A percentile compares a stretch with the other conserved stretches of the same genome.
Conservation (phyloP, 23 tunicate species). For the Trididemnum nubilum region DNA sequence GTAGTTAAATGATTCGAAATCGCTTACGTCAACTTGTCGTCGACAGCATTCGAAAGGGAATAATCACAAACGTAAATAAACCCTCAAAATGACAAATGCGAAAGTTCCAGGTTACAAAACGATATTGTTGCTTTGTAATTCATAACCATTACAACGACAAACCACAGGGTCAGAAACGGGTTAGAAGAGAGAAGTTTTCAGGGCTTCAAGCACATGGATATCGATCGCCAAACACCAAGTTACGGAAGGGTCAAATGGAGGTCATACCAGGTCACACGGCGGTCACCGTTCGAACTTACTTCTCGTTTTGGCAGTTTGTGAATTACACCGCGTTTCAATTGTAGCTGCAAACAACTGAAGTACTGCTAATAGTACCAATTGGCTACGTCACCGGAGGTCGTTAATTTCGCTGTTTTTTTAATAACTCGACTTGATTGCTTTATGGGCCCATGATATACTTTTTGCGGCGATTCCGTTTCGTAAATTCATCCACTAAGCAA, state of each 20-base stretch:
- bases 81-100: background rate
- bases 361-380: background rate
- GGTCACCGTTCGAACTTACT: background rate
- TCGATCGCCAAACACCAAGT: slow-evolving; percentile 6
- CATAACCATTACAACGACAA: slow-evolving; percentile 1
- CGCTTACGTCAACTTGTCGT: background rate
- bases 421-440: background rate
- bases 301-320: background rate
- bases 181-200: slow-evolving; percentile 5
- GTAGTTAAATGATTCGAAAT: background rate
- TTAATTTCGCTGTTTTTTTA: background rate
- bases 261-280: background rate
- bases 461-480: no score
- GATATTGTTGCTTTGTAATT: background rate
- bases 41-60: background rate
- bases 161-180: slow-evolving; percentile 4
- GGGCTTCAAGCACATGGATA: background rate
- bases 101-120: background rate
- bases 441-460: background rate
- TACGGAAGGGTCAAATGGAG: background rate
- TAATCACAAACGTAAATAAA: background rate
- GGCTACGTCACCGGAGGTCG: slow-evolving; percentile 3
- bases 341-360: background rate
- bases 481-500: no score
- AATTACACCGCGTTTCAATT: background rate